Evolutionary conservation across 2,888 invertebrate genomes (phyloP), one percentile per base, ranked within the genome.

Genomic region (Phengaris alcon): DNA sequence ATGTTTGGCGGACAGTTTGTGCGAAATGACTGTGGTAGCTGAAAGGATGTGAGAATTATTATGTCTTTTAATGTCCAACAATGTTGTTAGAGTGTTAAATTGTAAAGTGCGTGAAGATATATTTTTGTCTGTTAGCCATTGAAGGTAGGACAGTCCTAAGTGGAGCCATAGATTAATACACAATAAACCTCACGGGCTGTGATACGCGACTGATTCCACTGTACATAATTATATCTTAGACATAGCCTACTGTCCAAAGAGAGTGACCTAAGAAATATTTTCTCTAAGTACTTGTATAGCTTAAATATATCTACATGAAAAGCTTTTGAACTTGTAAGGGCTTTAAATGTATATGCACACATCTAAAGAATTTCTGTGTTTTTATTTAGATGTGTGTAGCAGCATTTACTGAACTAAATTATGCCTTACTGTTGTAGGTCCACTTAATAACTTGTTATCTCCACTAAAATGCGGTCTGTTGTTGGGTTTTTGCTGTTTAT

Each of bases 161-260:
- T 79, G 77, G 79, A 81, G 82, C 81, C 83, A 77, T 76, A 78
- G 77, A 78, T 78, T 75, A 52, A 54, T 76, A 78, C 77, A 80
- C 80, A 78, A 79, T 80, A 78, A 79, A 81, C 80, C 80, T 81
- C 77, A 78, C 81, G 78, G 85, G 85, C 86, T 85, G 86, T 86
- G 85, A 85, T 83, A 83, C 80, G 84, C 81, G 86, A 86, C 86
- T 84, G 86, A 85, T 80, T 81, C 82, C 82, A 82, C 81, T 82
- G 80, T 80, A 82, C 80, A 82, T 84, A 35, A 35, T 35, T 35
- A 84, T 79, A 78, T 79, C 80, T 75, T 84, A 84, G 81, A 78
- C 78, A 77, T 81, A 82, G 81, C 72, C 75, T 76, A 77, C 78
- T 72, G 75, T 75, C 77, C 68, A 68, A 59, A 70, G 35, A 75